Evolutionary conservation across 2,113 vertebrate genomes (phyloP), one percentile per base, ranked within the genome.

Genomic region (Rutilus rutilus): DNA sequence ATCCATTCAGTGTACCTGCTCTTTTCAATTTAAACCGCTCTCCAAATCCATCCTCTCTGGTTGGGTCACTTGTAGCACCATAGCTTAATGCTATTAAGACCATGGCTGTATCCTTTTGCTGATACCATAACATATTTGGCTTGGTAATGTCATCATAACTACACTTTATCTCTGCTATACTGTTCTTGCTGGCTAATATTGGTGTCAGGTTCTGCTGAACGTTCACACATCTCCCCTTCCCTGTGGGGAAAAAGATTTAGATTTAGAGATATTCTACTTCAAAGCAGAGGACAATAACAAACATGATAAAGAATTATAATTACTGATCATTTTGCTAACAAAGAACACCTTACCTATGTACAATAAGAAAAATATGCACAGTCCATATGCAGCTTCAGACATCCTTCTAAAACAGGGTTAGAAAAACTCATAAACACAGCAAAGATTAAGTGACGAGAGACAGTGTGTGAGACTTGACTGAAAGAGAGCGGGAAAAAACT

Each of bases 121-220:
- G 93, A 80, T 94, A 93, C 92, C 93, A 94, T 4, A 88, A 30
- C 91, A 94, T 93, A 0, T 14, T 0, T 1, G 0, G 0, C 11
- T 73, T 89, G 76, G 0, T 0, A 12, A 0, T 84, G 0, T 92
- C 92, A 21, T 92, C 12, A 52, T 94, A 91, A 4, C 78, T 89
- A 30, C 27, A 30, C 27, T 30, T 30, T 30, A 30, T 30, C 27
- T 30, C 27, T 30, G 27, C 27, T 1, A 1, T 30, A 30, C 27
- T 30, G 27, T 30, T 30, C 27, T 30, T 30, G 27, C 27, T 30
- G 27, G 27, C 27, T 30, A 30, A 30, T 30, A 30, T 30, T 30
- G 27, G 27, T 30, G 27, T 30, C 27, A 30, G 27, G 27, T 30
- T 30, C 12, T 89, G 90, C 2, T 87, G 3, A 82, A 94, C 89